A percentile compares a stretch with the other conserved stretches of the same genome.
Evolutionary conservation across 1,140 invertebrate species (phyloP).

Genomic region (Heliconius hewitsoni): DNA sequence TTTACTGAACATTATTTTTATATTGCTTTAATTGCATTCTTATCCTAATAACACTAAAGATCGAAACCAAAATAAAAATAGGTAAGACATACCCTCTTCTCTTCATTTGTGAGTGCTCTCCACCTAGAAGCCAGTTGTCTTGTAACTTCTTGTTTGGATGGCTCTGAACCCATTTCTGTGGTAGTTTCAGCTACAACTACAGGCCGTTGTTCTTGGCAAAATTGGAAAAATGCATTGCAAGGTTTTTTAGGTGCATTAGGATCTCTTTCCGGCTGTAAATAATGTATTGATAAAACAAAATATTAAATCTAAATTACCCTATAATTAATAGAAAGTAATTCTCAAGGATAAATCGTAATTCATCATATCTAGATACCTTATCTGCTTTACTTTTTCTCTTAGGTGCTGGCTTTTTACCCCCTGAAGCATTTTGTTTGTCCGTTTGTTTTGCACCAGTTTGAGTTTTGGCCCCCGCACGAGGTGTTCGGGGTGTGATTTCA

Average conservation of each 20-base stretch:
- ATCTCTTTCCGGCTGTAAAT: constrained; percentile 82
- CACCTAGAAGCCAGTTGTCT: constrained; percentile 87
- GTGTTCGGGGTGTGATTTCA: constrained; percentile 50
- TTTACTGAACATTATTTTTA: too few species aligned
- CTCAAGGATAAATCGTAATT: constrained; percentile 4
- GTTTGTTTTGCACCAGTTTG: constrained; percentile 63
- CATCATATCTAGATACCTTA: constrained; percentile 58
- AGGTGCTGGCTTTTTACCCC: constrained; percentile 67
- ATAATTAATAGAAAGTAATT: not conserved
- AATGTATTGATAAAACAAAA: not conserved
- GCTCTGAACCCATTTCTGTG: constrained; percentile 85
- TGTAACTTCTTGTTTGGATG: constrained; percentile 88
- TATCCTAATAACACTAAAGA: too few species aligned
- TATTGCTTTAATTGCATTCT: too few species aligned
- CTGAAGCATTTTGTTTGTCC: constrained; percentile 63
- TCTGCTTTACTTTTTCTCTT: constrained; percentile 80
- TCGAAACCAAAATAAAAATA: not conserved
- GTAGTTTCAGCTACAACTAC: constrained; percentile 85
- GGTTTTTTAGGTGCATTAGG: constrained; percentile 90
- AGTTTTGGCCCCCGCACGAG: constrained; percentile 56
- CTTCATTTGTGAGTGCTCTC: constrained; percentile 86
- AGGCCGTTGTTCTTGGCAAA: constrained; percentile 89
- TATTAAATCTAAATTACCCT: not conserved
- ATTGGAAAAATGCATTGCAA: constrained; percentile 91
- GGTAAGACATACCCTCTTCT: constrained; percentile 84